Percentiles rank a stretch among this genome's conserved stretches.
Evolutionary conservation across 2,888 invertebrate species (phyloP).

Genomic region (Meta bourneti): DNA sequence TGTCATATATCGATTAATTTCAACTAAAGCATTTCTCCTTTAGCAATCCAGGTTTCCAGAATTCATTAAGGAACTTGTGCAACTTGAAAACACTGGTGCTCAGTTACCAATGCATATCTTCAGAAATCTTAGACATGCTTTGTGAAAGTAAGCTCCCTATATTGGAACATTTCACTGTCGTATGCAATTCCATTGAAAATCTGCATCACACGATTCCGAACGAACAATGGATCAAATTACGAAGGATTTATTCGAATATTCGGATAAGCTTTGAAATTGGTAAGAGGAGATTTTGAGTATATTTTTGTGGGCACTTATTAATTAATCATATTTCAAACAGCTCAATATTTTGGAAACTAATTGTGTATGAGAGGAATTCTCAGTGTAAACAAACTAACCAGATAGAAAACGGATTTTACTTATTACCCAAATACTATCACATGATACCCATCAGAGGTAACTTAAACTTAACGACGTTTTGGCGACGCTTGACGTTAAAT

Average conservation of each 20-base stretch:
- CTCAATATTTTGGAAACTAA: neutral
- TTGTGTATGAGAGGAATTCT: neutral
- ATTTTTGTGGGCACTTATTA: neutral
- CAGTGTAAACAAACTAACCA: neutral
- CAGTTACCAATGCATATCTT: constrained; percentile 52
- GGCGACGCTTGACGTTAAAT: too few relatives aligned
- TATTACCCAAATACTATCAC: neutral
- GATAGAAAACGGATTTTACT: neutral
- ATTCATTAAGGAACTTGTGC: neutral
- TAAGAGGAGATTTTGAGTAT: neutral
- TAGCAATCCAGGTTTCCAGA: neutral
- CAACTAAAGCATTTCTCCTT: too few relatives aligned
- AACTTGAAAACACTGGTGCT: constrained; percentile 12
- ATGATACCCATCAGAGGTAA: neutral
- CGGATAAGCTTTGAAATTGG: constrained; percentile 21
- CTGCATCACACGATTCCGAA: constrained; percentile 18
- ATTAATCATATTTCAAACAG: neutral
- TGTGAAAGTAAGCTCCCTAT: neutral
- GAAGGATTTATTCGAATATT: neutral
- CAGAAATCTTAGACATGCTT: constrained; percentile 5
- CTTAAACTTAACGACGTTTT: too few relatives aligned
- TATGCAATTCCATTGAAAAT: constrained; percentile 24
- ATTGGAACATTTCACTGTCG: constrained; percentile 2
- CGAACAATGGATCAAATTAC: constrained; percentile 18
- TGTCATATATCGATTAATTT: too few relatives aligned